Base-by-base conservation (phyloP, 2,797 vertebrate species). In the Remorina albescens region DNA sequence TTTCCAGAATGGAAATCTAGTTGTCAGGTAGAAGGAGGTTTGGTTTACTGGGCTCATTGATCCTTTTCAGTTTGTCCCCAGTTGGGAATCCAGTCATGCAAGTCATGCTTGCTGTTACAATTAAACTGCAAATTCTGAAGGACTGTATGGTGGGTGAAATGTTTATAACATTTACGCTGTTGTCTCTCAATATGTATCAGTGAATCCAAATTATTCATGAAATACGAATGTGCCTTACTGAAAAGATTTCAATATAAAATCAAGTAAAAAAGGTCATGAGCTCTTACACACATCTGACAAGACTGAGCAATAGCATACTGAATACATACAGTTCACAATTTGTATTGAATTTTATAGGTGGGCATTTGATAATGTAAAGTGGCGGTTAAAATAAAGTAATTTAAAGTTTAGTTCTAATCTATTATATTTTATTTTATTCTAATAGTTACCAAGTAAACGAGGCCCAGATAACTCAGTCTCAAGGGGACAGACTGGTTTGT, bases 1-100 rank as follows among this genome's bases (percentile, higher is more conserved):
- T 76, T 77, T 89, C 62, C 58, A 63, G 75, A 84, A 79, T 81
- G 65, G 66, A 84, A 82, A 81, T 78, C 34, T 19, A 59, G 63
- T 50, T 13, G 62, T 71, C 69, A 73, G 74, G 61, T 59, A 66
- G 37, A 81, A 32, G 67, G 39, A 60, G 62, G 64, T 65, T 64
- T 60, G 49, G 54, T 54, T 82, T 51, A 39, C 57, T 5, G 55
- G 42, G 60, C 28, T 72, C 28, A 71, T 62, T 82, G 77, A 77
- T 85, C 26, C 44, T 39, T 78, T 64, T 53, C 53, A 67, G 15
- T 71, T 74, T 63, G 15, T 61, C 59, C 28, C 10, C 19, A 58
- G 34, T 56, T 54, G 49, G 34, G 32, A 80, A 71, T 59, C 23
- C 64, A 80, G 66, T 37, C 41, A 46, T 56, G 34, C 28, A 70